These are phyloP conservation scores for Limnodromus scolopaceus DNA, from an alignment of 2,797 vertebrate species.

Conservation along the genomic window DNA sequence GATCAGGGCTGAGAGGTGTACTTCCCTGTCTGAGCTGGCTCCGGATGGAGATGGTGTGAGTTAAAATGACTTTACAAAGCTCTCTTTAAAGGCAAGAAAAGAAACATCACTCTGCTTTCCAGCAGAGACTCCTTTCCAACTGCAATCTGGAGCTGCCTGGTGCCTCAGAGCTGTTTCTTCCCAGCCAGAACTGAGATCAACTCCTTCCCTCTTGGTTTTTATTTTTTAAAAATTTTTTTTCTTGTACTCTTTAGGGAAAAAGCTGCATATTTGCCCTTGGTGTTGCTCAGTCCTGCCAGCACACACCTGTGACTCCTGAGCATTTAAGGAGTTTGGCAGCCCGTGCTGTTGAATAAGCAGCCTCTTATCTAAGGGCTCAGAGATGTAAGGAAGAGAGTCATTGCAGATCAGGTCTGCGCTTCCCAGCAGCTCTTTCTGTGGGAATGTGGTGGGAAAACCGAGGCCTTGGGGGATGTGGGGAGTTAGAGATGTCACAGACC, in stretches of 20 bases:
- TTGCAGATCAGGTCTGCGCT: neutral
- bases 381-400: neutral
- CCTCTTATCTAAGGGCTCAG: neutral
- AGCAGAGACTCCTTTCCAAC: neutral
- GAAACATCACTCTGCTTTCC: neutral
- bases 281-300: neutral
- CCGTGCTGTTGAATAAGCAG: neutral
- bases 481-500: neutral
- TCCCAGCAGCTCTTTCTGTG: neutral
- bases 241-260: neutral
- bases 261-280: fast-evolving
- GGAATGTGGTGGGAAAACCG: neutral
- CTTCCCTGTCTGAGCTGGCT: neutral
- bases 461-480: neutral
- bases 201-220: neutral
- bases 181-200: neutral
- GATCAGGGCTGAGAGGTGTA: neutral
- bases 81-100: neutral
- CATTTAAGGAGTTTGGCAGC: neutral
- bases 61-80: neutral
- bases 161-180: neutral
- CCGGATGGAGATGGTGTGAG: neutral
- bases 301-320: neutral
- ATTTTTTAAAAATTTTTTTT: neutral
- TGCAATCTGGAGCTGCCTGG: neutral